Base-by-base conservation (phyloP, 2,888 invertebrate species). In the Tenthredo livida region DNA sequence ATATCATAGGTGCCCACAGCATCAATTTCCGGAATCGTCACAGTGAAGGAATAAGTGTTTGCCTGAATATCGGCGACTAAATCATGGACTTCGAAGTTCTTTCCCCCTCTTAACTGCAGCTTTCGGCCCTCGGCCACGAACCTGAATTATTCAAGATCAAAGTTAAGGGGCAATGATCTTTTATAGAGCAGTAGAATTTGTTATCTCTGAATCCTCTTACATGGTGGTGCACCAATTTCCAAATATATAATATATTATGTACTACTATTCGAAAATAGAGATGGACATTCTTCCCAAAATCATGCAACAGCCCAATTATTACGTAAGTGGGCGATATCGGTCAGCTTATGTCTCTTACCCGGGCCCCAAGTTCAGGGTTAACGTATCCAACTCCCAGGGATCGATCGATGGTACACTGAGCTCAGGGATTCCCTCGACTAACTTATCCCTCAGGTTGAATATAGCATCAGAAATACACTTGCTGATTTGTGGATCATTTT, bases 1-100 rank as follows among this genome's bases (percentile, higher is more conserved):
- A 77, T 33, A 17, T 47, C 50, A 17, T 77, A 77, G 25, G 47
- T 77, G 17, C 77, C 77, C 2, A 25, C 15, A 29, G 33, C 54
- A 5, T 15, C 10, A 15, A 77, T 33, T 10, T 54, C 50, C 17
- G 77, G 50, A 43, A 77, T 50, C 7, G 1, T 12, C 4, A 77
- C 33, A 54, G 0, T 43, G 54, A 77, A 54, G 33, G 50, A 15
- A 29, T n/a, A 77, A 0, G 25, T 54, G 10, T 77, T 43, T 21
- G 12, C 33, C 12, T 6, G 2, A n/a, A 54, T 84, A 88, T 95
- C 94, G 82, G 94, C 92, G 21, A 95, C 95, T 37, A 77, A 33
- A 33, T 77, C 0, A 4, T 54, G 3, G 6, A 77, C n/a, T 12
- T 33, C 33, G n/a, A 54, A 77, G 33, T n/a, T 54, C 15, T 17